These are phyloP conservation scores for Odontothrips loti DNA, from an alignment of 2,888 invertebrate species.

Conservation along the genomic window DNA sequence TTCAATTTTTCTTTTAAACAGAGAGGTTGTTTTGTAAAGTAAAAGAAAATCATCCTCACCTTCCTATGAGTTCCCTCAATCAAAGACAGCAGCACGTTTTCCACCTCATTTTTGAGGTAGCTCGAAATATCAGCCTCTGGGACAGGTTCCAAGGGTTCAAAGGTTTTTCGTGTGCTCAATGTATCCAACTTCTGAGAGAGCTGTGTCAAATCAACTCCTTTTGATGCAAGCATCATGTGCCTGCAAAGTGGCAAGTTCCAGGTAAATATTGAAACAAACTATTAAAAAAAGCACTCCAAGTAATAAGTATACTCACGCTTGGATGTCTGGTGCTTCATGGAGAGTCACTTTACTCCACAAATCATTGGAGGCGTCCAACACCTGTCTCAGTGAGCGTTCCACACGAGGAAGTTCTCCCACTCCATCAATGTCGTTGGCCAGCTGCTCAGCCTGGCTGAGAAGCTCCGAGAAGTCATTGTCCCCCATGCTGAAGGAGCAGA, in stretches of 20 bases:
- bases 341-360: conserved; percentile 77
- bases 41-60: conserved; percentile 61
- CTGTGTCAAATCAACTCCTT: conserved; percentile 90
- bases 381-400: conserved; percentile 84
- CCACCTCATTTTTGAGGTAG: conserved; percentile 86
- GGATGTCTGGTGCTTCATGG: conserved; percentile 81
- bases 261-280: neutral
- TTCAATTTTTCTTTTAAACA: too few species aligned
- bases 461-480: conserved; percentile 74
- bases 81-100: conserved; percentile 86
- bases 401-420: conserved; percentile 63
- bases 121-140: conserved; percentile 87
- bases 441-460: conserved; percentile 84
- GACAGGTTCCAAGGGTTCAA: conserved; percentile 84
- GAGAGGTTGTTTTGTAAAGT: too few species aligned
- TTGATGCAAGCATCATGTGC: conserved; percentile 82
- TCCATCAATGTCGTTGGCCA: conserved; percentile 82
- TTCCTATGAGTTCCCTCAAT: conserved; percentile 85
- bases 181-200: conserved; percentile 87
- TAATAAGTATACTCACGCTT: conserved; percentile 65
- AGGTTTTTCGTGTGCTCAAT: conserved; percentile 78
- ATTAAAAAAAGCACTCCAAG: neutral
- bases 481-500: conserved; percentile 37
- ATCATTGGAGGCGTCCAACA: conserved; percentile 85
- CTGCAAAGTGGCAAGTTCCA: conserved; percentile 50